phyloP scores from a whole-genome alignment of 2,113 vertebrate genomes.

The Atractosteus spatula region DNA sequence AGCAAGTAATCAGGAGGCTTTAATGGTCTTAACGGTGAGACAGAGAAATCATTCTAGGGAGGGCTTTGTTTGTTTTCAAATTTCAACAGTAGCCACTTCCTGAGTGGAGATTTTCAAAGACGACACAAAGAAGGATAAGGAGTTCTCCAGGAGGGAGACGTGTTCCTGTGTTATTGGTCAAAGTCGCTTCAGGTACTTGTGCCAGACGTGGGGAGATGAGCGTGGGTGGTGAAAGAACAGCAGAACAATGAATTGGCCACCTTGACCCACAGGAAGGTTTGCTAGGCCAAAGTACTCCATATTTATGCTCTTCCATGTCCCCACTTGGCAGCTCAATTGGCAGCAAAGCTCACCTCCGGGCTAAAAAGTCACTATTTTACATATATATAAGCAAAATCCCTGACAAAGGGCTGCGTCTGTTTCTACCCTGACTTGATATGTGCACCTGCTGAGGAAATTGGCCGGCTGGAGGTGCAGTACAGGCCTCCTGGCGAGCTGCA shows the following conservation, averaged over 20 bases:
- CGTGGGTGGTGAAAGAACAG: neutral
- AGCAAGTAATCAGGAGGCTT: slow-evolving; percentile 25
- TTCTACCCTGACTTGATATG: neutral
- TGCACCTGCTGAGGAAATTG: neutral
- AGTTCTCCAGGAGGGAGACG: too few relatives aligned
- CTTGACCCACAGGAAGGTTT: slow-evolving; percentile 18
- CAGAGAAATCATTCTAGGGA: neutral
- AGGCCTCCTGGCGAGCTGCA: slow-evolving; percentile 23
- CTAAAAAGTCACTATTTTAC: slow-evolving; percentile 52
- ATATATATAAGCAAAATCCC: slow-evolving; percentile 35
- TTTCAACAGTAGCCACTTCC: too few relatives aligned
- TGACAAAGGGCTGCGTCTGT: slow-evolving; percentile 28
- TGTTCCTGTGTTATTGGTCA: too few relatives aligned
- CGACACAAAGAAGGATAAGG: too few relatives aligned
- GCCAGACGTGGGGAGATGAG: neutral
- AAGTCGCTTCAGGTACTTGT: too few relatives aligned
- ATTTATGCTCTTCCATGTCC: slow-evolving; percentile 27
- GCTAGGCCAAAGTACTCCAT: neutral
- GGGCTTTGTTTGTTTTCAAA: too few relatives aligned
- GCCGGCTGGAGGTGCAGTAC: neutral
- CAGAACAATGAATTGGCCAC: slow-evolving; percentile 27
- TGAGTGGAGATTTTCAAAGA: too few relatives aligned
- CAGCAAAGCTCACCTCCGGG: slow-evolving; percentile 64
- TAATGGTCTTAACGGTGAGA: slow-evolving; percentile 8
- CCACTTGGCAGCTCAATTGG: slow-evolving; percentile 64